Percentiles rank a stretch among this genome's conserved stretches.
Evolutionary conservation across 2,113 vertebrate species (phyloP).

Genomic region (Pelusios castaneus): DNA sequence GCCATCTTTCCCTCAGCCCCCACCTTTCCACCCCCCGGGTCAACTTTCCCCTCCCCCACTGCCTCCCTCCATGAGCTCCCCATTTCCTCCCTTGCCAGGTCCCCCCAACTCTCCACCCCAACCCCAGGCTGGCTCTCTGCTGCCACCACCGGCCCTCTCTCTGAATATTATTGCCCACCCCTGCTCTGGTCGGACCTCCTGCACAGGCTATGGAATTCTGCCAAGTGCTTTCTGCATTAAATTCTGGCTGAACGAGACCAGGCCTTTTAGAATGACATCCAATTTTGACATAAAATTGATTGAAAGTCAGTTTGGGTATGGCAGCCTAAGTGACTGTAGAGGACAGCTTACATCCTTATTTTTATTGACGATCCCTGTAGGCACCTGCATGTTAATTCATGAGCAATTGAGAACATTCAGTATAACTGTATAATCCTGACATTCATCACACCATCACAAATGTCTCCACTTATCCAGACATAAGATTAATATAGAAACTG

Average conservation of each 20-base stretch:
- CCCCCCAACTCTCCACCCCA: too few species aligned
- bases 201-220: not conserved
- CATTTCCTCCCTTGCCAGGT: too few species aligned
- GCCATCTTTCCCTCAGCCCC: too few species aligned
- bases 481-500: fast-evolving
- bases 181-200: not conserved
- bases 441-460: not conserved
- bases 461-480: not conserved
- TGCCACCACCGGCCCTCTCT: too few species aligned
- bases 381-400: not conserved
- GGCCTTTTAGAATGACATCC: not conserved
- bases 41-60: too few species aligned
- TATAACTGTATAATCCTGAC: not conserved
- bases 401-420: fast-evolving
- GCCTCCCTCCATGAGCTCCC: too few species aligned
- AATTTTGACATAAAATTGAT: not conserved
- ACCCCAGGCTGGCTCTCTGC: too few species aligned
- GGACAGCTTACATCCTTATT: not conserved
- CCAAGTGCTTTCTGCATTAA: not conserved
- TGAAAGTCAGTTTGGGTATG: not conserved
- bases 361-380: not conserved
- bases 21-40: too few species aligned
- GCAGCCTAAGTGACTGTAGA: fast-evolving
- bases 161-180: too few species aligned
- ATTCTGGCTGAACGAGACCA: not conserved